Percentiles rank a stretch among this genome's conserved stretches.
Evolutionary conservation across 1,140 invertebrate genomes (phyloP).

Genomic region (Sitophilus oryzae): DNA sequence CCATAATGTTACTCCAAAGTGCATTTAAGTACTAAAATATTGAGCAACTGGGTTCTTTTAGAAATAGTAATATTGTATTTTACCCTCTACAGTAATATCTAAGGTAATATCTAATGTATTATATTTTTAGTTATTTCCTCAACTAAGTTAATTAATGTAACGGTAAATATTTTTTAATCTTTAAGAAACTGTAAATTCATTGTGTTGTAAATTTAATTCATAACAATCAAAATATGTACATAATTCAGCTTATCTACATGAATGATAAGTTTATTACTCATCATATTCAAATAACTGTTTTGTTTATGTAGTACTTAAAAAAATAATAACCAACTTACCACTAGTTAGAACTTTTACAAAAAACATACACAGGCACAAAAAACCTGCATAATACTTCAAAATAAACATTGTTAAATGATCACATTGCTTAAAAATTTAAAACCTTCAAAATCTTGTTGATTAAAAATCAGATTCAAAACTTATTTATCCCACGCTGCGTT

Average conservation of each 20-base stretch:
- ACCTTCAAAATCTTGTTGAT: background rate
- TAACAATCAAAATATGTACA: slow-evolving; percentile 7
- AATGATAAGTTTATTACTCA: slow-evolving; percentile 10
- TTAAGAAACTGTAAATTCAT: background rate
- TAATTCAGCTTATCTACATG: background rate
- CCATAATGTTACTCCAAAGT: too few species aligned
- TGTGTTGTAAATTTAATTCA: slow-evolving; percentile 8
- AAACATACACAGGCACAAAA: slow-evolving; percentile 14
- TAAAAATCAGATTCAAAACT: background rate
- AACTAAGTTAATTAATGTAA: too few species aligned
- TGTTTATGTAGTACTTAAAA: too few species aligned
- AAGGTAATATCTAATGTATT: too few species aligned
- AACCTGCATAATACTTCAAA: slow-evolving; percentile 6
- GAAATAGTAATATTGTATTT: too few species aligned
- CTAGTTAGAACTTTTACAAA: slow-evolving; percentile 11
- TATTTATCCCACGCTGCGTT: background rate
- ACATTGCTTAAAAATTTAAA: slow-evolving; percentile 13
- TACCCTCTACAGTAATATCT: too few species aligned
- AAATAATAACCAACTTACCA: slow-evolving; percentile 17
- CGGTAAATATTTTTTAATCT: slow-evolving; percentile 2
- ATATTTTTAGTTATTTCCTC: too few species aligned
- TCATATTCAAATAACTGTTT: too few species aligned
- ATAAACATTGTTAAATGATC: slow-evolving; percentile 15
- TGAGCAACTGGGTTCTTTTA: too few species aligned
- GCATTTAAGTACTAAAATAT: too few species aligned